Evolutionary conservation across 2,113 vertebrate genomes (phyloP).

Genomic region (Acrocephalus arundinaceus): DNA sequence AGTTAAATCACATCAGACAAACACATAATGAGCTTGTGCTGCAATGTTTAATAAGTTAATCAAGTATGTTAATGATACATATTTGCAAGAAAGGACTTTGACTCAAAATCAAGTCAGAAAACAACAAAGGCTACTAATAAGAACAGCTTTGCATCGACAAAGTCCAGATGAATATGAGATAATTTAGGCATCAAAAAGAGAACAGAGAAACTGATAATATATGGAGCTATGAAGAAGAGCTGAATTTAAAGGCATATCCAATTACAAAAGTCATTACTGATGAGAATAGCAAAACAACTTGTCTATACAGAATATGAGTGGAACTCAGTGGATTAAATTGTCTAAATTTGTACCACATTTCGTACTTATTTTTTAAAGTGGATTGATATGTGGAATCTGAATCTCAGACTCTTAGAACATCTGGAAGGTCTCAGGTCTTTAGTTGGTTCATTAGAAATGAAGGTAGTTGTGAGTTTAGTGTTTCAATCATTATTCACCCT

Average conservation of each 20-base stretch:
- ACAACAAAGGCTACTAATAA: slow-evolving; percentile 45
- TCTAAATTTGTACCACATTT: background rate
- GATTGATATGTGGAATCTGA: background rate
- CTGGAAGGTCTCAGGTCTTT: background rate
- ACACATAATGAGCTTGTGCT: slow-evolving; percentile 53
- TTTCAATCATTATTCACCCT: background rate
- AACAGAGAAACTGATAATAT: slow-evolving; percentile 12
- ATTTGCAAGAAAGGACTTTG: slow-evolving; percentile 39
- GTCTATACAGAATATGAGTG: background rate
- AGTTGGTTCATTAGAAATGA: background rate
- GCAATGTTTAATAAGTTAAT: slow-evolving; percentile 60
- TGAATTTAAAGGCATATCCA: slow-evolving; percentile 28
- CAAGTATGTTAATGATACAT: slow-evolving; percentile 57
- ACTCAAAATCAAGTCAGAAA: slow-evolving; percentile 33
- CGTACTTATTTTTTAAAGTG: slow-evolving; percentile 5
- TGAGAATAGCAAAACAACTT: background rate
- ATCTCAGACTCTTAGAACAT: background rate
- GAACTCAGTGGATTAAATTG: slow-evolving; percentile 7
- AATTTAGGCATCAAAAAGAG: slow-evolving; percentile 23
- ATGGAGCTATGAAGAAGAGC: slow-evolving; percentile 23
- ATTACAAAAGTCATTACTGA: slow-evolving; percentile 16
- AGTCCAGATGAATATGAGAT: slow-evolving; percentile 58
- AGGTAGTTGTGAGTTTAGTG: background rate
- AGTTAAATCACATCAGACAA: slow-evolving; percentile 59
- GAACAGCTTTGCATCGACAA: slow-evolving; percentile 33